These are phyloP conservation scores for Orientallactaga bullata DNA, from an alignment of 2,113 vertebrate species.

Conservation along the genomic window DNA sequence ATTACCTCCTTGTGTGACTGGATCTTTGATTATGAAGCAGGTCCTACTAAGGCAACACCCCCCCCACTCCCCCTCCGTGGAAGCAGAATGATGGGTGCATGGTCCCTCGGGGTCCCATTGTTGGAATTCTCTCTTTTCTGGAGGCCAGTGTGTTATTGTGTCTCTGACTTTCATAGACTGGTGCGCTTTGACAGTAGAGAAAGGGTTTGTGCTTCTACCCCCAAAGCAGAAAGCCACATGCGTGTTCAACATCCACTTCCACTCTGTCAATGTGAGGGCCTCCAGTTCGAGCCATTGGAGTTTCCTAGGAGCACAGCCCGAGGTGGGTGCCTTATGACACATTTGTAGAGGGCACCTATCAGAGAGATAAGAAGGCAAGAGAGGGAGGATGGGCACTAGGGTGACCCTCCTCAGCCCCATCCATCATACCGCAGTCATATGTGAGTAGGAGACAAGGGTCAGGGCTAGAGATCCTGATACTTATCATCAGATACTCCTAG, in stretches of 20 bases:
- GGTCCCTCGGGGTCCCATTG: neutral
- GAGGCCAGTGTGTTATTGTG: neutral
- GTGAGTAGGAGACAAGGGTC: neutral
- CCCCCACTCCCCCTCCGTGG: neutral
- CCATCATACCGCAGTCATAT: too few species aligned
- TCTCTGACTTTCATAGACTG: neutral
- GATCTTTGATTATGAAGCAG: neutral
- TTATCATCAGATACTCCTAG: neutral
- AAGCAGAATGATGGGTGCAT: neutral
- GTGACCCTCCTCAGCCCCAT: neutral
- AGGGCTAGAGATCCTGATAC: neutral
- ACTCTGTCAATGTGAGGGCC: neutral
- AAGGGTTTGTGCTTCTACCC: neutral
- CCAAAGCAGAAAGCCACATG: neutral
- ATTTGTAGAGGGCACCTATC: neutral
- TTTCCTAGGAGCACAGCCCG: neutral
- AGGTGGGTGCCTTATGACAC: neutral
- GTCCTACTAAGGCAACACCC: too few species aligned
- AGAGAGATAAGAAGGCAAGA: neutral
- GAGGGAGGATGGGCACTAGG: neutral
- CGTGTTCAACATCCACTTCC: neutral
- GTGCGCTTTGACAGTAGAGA: neutral
- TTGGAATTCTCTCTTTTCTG: neutral
- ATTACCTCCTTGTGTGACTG: accelerated
- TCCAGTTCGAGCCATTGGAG: neutral